Conservation (phyloP, 2,797 vertebrate genomes). For the Pelochelys cantorii region DNA sequence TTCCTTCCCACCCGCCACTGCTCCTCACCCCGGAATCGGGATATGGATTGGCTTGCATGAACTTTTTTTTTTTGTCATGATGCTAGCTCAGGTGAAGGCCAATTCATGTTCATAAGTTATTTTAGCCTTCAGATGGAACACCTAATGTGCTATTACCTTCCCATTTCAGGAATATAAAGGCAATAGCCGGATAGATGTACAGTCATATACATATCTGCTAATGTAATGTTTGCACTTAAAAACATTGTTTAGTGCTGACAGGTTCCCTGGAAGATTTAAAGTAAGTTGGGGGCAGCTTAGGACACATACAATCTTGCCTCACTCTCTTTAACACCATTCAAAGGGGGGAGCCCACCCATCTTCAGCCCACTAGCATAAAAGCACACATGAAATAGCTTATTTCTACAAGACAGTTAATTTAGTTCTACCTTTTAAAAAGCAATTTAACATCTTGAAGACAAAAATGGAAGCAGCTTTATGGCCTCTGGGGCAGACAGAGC, state of each 20-base stretch:
- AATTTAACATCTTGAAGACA: neutral
- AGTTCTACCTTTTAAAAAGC: constrained; percentile 1
- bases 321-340: neutral
- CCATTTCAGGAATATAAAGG: neutral
- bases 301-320: neutral
- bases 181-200: neutral
- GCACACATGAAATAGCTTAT: neutral
- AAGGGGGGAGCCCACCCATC: neutral
- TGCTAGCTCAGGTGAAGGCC: neutral
- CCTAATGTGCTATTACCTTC: neutral
- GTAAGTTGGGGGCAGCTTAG: neutral
- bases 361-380: neutral
- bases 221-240: neutral
- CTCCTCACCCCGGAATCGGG: neutral
- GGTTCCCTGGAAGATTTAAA: neutral
- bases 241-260: neutral
- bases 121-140: neutral
- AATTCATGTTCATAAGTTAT: neutral
- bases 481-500: neutral
- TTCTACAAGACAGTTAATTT: neutral
- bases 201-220: neutral
- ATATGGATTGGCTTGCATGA: neutral
- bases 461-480: neutral
- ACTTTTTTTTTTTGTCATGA: neutral
- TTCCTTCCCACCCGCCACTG: neutral